Base-by-base conservation (phyloP, 1,140 invertebrate genomes). In the Chionoecetes opilio region DNA sequence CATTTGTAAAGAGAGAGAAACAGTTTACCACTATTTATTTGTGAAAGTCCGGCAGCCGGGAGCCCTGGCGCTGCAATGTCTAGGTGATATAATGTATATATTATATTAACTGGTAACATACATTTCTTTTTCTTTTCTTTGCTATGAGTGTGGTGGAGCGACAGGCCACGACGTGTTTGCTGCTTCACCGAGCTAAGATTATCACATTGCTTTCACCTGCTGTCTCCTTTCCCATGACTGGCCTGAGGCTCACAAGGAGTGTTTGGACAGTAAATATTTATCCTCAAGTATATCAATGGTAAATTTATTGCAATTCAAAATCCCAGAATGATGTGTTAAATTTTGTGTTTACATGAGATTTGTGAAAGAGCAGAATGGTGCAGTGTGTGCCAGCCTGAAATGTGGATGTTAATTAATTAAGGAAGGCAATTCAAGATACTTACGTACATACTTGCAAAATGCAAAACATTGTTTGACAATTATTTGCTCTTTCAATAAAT, bases 401-500 rank as follows among this genome's bases (percentile, higher is more conserved):
- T 75, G 26, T 75, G 63, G 21, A 75, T 26, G 2, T n/a, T 75
- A 75, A n/a, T n/a, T n/a, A n/a, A n/a, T n/a, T n/a, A 75, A 75
- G 21, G n/a, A 75, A 75, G 63, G 8, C 21, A 53, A 53, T n/a
- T 75, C n/a, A 21, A n/a, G 26, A 75, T 75, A 75, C 11, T 21
- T 75, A 75, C 8, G n/a, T 75, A 75, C 14, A 14, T 75, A 75
- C 21, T n/a, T n/a, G 21, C 21, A 75, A 75, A 17, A 75, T n/a
- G 21, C 8, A 75, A 3, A 75, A 75, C 26, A n/a, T 46, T 75
- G 63, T 75, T 75, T 75, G 63, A n/a, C 63, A 75, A 75, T 75
- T n/a, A 26, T 75, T 75, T 75, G 26, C 63, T 75, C 21, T 75
- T 75, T 75, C 63, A 75, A 75, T 75, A 75, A 75, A 75, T 75